Conservation (phyloP, 1,140 invertebrate genomes). For the Acromyrmex heyeri region DNA sequence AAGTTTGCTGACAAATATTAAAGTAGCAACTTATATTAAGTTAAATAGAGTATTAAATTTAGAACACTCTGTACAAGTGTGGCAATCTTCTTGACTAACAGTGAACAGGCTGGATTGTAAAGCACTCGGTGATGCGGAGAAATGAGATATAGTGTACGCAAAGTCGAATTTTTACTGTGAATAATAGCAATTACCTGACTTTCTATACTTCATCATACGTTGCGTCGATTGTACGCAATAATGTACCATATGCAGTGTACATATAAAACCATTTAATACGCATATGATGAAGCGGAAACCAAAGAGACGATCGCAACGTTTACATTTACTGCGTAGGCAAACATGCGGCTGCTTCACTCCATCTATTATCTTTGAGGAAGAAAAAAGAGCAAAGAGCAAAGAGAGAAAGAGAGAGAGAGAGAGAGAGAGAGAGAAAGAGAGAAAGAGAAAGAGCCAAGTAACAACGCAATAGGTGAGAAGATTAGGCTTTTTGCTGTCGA, state of each 20-base stretch:
- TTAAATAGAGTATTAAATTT: neutral
- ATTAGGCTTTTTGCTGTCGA: constrained; percentile 36
- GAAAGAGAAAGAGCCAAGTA: neutral
- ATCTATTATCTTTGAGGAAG: constrained; percentile 26
- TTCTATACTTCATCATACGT: constrained; percentile 21
- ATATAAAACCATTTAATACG: constrained; percentile 22
- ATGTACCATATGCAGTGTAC: neutral
- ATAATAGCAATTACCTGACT: constrained; percentile 17
- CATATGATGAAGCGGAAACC: constrained; percentile 23
- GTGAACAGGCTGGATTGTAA: neutral
- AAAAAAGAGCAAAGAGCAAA: neutral
- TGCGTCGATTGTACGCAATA: constrained; percentile 20
- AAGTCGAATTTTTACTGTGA: neutral
- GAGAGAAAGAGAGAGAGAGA: too few relatives aligned
- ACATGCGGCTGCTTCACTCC: constrained; percentile 12
- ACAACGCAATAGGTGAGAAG: constrained; percentile 19
- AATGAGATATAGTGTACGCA: neutral
- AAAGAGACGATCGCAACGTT: constrained; percentile 36
- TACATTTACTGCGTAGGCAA: constrained; percentile 20
- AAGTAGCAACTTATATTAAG: neutral
- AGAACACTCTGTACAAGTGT: neutral
- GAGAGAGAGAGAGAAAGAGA: neutral
- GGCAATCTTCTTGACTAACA: neutral
- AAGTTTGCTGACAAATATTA: neutral
- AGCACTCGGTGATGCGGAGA: neutral